Base-by-base conservation (phyloP, 2,113 vertebrate species). In the Struthio camelus region DNA sequence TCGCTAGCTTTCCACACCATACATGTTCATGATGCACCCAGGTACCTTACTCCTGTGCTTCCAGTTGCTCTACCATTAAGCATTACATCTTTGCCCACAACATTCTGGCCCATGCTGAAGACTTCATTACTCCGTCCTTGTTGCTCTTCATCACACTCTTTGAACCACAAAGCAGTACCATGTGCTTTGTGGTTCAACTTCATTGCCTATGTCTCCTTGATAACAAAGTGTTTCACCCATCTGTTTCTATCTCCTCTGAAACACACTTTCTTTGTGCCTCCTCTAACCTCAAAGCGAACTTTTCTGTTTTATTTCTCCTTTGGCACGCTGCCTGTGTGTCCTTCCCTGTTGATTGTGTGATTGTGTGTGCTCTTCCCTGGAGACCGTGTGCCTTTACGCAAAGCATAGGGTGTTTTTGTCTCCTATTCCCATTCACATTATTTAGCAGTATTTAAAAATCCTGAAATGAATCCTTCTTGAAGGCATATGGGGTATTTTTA, bases 401-500 rank as follows among this genome's bases (percentile, higher is more conserved):
- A 58, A 30, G 18, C 56, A 34, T 58, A 58, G 56, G 56, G 30
- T 58, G 17, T 58, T 56, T 30, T 56, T 58, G 32, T 19, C 56
- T 58, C 30, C 56, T 30, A 58, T 84, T 93, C 65, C 71, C 89
- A 24, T 89, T 81, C 92, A 76, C 94, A 85, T 96, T 94, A 93
- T 93, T 87, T 72, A 79, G 34, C 51, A 71, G 53, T 81, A 93
- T 91, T 97, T 76, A 10, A 89, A 91, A 96, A 87, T 91, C 46
- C 87, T 72, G 48, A 94, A 89, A 94, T 95, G 87, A 93, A 94
- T 94, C 65, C 62, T 71, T 85, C 93, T 32, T 58, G 56, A 58
- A 58, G 17, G 56, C 56, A 32, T 18, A 76, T 82, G 85, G 51
- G 53, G 75, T 97, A 95, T 94, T 95, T 95, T 96, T 96, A 96